These are phyloP conservation scores for Anastrepha obliqua DNA, from an alignment of 1,140 invertebrate species.

Conservation along the genomic window DNA sequence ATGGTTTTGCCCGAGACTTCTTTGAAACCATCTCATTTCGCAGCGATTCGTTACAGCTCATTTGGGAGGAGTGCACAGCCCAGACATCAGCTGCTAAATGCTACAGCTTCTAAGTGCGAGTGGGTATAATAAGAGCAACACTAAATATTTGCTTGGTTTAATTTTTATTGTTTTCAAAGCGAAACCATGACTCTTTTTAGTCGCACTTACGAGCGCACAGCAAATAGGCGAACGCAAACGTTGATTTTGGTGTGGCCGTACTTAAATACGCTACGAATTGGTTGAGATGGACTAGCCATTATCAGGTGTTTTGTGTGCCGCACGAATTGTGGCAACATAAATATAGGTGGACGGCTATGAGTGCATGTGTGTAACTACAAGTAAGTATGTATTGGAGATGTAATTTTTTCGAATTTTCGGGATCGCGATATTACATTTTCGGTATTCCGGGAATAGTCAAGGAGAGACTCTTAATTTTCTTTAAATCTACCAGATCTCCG, in stretches of 20 bases:
- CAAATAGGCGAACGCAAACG: not conserved
- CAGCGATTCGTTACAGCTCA: slow-evolving; percentile 47
- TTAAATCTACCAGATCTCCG: too few species aligned
- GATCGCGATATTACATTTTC: too few species aligned
- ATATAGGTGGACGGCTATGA: too few species aligned
- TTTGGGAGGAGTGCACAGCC: not conserved
- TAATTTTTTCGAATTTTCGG: too few species aligned
- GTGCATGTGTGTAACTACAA: too few species aligned
- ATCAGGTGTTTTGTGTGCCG: slow-evolving; percentile 52
- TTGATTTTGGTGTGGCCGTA: not conserved
- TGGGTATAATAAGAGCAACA: slow-evolving; percentile 31
- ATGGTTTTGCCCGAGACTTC: slow-evolving; percentile 22
- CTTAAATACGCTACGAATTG: not conserved
- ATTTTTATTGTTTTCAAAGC: slow-evolving; percentile 23
- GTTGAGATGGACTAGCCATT: slow-evolving; percentile 16
- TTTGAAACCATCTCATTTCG: slow-evolving; percentile 48
- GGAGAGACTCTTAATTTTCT: too few species aligned
- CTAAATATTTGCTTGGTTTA: not conserved
- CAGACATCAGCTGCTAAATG: not conserved
- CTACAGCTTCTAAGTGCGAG: not conserved
- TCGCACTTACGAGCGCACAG: not conserved
- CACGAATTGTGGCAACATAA: not conserved
- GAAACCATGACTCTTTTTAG: not conserved
- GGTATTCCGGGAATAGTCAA: too few species aligned
- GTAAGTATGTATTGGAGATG: too few species aligned